Base-by-base conservation (phyloP, 2,797 vertebrate genomes). In the Cephalopachus bancanus region DNA sequence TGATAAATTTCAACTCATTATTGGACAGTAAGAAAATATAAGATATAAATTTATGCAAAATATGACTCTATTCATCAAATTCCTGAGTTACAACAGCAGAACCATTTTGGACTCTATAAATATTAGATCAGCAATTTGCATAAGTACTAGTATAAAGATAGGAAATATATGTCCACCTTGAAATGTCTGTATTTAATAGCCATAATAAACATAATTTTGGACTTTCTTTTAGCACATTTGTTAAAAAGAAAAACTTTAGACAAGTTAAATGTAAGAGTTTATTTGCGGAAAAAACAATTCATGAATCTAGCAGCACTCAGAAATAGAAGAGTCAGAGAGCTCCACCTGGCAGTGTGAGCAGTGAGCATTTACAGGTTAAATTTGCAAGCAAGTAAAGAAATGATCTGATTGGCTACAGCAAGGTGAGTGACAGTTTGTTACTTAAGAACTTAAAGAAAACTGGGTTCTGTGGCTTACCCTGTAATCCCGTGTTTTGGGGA, bases 1-100 rank as follows among this genome's bases (percentile, higher is more conserved):
- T 91, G 19, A 60, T 89, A 81, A 76, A 89, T 86, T 7, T 65
- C 91, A 81, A 51, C 10, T 59, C 17, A 75, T 75, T 89, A 69
- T 37, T 51, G 89, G 22, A 62, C 69, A n/a, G 10, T 64, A 55
- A 81, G 7, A 94, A 92, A 86, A 71, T 72, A 7, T 60, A 57
- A 44, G 9, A 57, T 16, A 7, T 71, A 57, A 19, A 83, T 74
- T 74, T 76, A 19, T 37, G 26, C 0, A n/a, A 79, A 83, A 72
- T 65, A n/a, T 16, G 80, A 7, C 1, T 79, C 37, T 69, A 1
- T 65, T 49, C 90, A 1, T 87, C n/a, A 90, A 80, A 79, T 88
- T 49, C 8, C 57, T 74, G 1, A 84, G 2, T 64, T 75, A 55
- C 8, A 71, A 69, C 76, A 17, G 17, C 5, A 83, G 19, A 7